Conservation (phyloP, 2,113 vertebrate genomes). For the Mus spicilegus region DNA sequence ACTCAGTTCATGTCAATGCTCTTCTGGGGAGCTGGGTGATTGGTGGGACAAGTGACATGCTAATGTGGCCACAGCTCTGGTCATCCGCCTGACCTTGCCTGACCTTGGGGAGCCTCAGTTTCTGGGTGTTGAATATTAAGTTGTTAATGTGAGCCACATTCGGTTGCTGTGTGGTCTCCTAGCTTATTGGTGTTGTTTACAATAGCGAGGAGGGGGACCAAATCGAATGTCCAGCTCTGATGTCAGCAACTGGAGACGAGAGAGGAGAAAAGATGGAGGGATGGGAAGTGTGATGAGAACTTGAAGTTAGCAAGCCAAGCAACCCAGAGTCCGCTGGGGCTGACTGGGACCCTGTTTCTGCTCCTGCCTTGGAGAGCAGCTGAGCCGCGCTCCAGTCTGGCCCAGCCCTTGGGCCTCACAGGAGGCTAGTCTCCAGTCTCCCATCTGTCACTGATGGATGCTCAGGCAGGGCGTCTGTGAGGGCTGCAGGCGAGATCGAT, state of each 20-base stretch:
- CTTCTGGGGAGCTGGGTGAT: background rate
- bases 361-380: accelerated
- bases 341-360: accelerated
- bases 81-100: background rate
- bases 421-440: background rate
- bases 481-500: slow-evolving; percentile 70
- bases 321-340: accelerated
- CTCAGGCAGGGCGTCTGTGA: background rate
- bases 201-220: accelerated
- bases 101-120: background rate
- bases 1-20: background rate
- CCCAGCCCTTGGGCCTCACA: background rate
- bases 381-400: background rate
- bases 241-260: background rate
- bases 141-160: background rate
- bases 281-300: background rate
- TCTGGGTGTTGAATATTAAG: background rate
- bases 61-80: background rate
- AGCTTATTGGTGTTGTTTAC: background rate
- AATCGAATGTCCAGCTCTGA: background rate
- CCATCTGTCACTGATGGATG: slow-evolving; percentile 49
- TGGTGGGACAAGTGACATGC: background rate
- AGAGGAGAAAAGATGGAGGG: background rate
- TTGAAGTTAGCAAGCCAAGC: background rate
- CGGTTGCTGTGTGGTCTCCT: background rate